phyloP scores from a whole-genome alignment of 2,113 vertebrate species.

The Boleophthalmus pectinirostris region DNA sequence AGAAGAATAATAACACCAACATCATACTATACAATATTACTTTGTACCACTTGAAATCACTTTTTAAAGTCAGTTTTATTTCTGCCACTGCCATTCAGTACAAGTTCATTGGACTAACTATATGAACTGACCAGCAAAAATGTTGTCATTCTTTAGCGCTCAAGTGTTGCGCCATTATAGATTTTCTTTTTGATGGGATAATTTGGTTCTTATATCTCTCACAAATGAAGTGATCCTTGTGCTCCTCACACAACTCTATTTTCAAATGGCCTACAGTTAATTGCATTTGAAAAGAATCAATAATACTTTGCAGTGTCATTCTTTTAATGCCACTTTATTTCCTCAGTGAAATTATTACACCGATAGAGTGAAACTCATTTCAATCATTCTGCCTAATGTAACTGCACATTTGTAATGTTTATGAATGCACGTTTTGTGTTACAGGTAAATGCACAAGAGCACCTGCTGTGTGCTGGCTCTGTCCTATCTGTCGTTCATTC shows the following conservation, averaged over 20 bases:
- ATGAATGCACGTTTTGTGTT: slow-evolving; percentile 38
- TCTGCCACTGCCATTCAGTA: slow-evolving; percentile 25
- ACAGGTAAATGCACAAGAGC: slow-evolving; percentile 45
- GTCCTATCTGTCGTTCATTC: slow-evolving; percentile 67
- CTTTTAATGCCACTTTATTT: slow-evolving; percentile 67
- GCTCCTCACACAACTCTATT: slow-evolving; percentile 61
- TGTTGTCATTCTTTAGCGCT: too few species aligned
- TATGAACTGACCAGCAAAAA: slow-evolving; percentile 63
- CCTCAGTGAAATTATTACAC: too few species aligned
- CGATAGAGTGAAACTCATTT: too few species aligned
- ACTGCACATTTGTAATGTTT: too few species aligned
- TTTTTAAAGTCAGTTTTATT: slow-evolving; percentile 2
- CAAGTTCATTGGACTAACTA: slow-evolving; percentile 49
- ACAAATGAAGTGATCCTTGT: slow-evolving; percentile 74
- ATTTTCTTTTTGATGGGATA: slow-evolving; percentile 78
- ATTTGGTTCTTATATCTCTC: slow-evolving; percentile 77
- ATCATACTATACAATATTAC: not conserved
- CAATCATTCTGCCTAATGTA: not conserved
- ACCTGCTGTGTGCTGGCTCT: slow-evolving; percentile 56
- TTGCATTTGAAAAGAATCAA: slow-evolving; percentile 70
- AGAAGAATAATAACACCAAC: not conserved
- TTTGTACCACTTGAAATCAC: not conserved
- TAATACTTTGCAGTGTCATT: slow-evolving; percentile 74
- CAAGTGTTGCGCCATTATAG: slow-evolving; percentile 71
- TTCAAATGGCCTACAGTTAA: slow-evolving; percentile 71